Conservation (phyloP, 2,113 vertebrate species). For the Potamarius usumacintae region DNA sequence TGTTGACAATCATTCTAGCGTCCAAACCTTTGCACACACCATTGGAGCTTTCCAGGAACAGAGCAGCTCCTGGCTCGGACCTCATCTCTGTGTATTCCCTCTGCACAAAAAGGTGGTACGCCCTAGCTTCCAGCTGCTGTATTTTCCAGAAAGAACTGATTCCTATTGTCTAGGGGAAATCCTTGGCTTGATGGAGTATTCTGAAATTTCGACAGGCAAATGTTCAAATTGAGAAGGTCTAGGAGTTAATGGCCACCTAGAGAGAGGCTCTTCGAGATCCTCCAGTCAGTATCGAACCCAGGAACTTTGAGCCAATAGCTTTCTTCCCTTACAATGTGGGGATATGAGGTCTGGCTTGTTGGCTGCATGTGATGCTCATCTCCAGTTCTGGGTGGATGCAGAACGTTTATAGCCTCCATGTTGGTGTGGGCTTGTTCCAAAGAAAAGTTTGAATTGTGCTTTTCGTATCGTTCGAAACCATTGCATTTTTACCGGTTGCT, state of each 20-base stretch:
- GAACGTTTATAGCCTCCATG: slow-evolving; percentile 20
- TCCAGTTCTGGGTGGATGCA: slow-evolving; percentile 30
- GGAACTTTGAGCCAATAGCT: slow-evolving; percentile 14
- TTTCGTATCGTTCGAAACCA: slow-evolving; percentile 13
- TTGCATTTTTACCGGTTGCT: not conserved
- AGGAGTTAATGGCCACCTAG: slow-evolving; percentile 38
- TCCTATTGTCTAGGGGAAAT: slow-evolving; percentile 28
- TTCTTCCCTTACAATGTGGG: slow-evolving; percentile 35
- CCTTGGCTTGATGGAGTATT: slow-evolving; percentile 30
- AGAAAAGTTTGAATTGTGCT: not conserved
- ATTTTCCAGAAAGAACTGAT: slow-evolving; percentile 42
- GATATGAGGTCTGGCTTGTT: slow-evolving; percentile 37
- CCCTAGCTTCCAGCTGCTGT: slow-evolving; percentile 46
- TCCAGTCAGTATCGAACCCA: slow-evolving; percentile 5
- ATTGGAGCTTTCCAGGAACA: slow-evolving; percentile 48
- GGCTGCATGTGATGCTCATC: slow-evolving; percentile 24
- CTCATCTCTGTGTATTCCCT: slow-evolving; percentile 29
- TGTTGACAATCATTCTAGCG: slow-evolving; percentile 43
- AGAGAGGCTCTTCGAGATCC: slow-evolving; percentile 45
- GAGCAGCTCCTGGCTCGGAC: slow-evolving; percentile 32
- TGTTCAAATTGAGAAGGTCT: slow-evolving; percentile 27
- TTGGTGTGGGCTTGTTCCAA: not conserved
- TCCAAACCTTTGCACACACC: slow-evolving; percentile 51
- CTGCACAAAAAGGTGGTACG: slow-evolving; percentile 50
- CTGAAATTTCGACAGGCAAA: slow-evolving; percentile 29